These are phyloP conservation scores for Sycophila sp. DNA, from an alignment of 1,140 invertebrate species.

Conservation along the genomic window DNA sequence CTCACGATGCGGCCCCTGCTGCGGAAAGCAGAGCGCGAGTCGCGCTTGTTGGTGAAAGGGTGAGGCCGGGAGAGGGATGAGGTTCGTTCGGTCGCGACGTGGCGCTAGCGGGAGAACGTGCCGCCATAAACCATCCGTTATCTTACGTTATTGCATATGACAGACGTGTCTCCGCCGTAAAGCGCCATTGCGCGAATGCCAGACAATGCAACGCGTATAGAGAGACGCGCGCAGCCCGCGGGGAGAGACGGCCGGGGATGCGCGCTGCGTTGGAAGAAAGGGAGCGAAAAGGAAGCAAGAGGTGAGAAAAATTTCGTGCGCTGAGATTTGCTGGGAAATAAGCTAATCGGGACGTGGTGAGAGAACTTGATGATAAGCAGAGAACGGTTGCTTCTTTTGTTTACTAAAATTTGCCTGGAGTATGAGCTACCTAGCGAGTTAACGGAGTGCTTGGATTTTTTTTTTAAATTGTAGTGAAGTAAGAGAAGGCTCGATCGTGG, in stretches of 20 bases:
- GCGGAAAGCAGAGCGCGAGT: background rate
- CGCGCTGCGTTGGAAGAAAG: background rate
- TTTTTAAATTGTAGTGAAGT: no score
- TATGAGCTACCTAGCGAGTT: no score
- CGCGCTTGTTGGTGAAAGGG: background rate
- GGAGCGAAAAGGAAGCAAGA: background rate
- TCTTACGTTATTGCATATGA: constrained; percentile 46
- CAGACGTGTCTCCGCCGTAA: constrained; percentile 42
- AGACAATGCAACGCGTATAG: constrained; percentile 26
- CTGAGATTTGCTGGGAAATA: background rate
- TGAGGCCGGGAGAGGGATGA: background rate
- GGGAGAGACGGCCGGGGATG: background rate
- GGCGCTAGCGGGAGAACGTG: constrained; percentile 28
- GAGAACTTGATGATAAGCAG: no score
- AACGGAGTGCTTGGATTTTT: no score
- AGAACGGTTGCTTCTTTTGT: no score
- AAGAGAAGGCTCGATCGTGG: no score
- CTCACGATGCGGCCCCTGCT: background rate
- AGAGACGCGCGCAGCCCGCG: background rate
- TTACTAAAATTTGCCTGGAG: no score
- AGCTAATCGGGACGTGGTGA: no score
- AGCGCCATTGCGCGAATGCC: constrained; percentile 28
- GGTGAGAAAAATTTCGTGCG: background rate
- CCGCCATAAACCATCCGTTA: constrained; percentile 42
- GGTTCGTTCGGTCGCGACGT: background rate